Evolutionary conservation across 2,113 vertebrate genomes (phyloP), one percentile per base, ranked within the genome.

Genomic region (Peromyscus leucopus): DNA sequence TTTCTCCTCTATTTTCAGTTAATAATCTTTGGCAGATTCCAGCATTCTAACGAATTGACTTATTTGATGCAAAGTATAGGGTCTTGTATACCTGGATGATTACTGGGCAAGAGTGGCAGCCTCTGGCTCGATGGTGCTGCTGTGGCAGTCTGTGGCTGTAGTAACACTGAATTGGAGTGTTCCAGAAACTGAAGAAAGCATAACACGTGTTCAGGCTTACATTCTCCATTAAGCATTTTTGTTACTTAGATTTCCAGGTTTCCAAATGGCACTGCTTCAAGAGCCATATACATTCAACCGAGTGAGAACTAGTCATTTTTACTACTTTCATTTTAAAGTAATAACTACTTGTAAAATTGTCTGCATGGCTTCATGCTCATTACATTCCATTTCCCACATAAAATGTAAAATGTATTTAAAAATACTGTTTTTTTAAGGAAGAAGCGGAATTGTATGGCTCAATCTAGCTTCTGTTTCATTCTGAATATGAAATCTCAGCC

Each of bases 131-230:
- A 46, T 0, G 97, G 55, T 65, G 97, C 7, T 84, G 95, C 36
- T 67, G 96, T 71, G 86, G 65, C 42, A 59, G 79, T 89, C 86
- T 97, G 97, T 36, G 98, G 98, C 89, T 98, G 97, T 84, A 99
- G 97, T 92, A 98, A 96, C 74, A 98, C 95, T 93, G 98, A 95
- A 89, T 97, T 98, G 91, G 98, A 91, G 80, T 97, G 65, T 86
- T 97, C 98, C 0, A 12, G 74, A 96, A 98, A 0, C 99, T 99
- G 69, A 94, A 93, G 96, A 97, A 91, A 98, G 39, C 9, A 97
- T 92, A 65, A 82, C 16, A 61, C 8, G 31, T 3, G 42, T 95
- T 96, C 57, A 96, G 65, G 46, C 31, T 28, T 87, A 93, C 48
- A 80, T 72, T 91, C 72, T n/a, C 75, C 24, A 22, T 31, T 39